Conservation (phyloP, 2,888 invertebrate genomes). For the Dioctria linearis region DNA sequence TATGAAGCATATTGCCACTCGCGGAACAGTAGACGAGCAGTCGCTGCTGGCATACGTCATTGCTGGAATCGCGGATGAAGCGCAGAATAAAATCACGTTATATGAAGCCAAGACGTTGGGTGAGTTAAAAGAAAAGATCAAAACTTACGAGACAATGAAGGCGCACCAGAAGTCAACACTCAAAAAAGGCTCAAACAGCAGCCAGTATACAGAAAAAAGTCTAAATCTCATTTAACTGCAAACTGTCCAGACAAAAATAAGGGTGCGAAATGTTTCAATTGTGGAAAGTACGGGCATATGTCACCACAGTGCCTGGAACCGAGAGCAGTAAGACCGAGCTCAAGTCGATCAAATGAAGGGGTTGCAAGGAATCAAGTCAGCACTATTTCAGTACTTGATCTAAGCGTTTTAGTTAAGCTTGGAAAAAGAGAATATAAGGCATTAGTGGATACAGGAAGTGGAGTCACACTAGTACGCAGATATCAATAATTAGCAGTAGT, state of each 20-base stretch:
- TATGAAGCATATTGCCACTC: no score
- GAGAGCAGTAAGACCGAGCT: background rate
- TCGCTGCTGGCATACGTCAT: background rate
- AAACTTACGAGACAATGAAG: slow-evolving; percentile 8
- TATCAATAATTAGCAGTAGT: no score
- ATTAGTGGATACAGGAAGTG: slow-evolving; percentile 2
- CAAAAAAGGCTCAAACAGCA: background rate
- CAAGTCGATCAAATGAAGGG: background rate
- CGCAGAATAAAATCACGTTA: background rate
- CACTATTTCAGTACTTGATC: background rate
- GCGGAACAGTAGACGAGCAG: no score
- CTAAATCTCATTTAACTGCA: background rate
- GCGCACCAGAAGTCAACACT: background rate
- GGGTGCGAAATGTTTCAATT: background rate
- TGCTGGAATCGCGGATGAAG: background rate
- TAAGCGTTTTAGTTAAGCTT: background rate
- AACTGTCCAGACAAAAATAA: background rate
- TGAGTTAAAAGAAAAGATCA: slow-evolving; percentile 17
- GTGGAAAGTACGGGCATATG: background rate
- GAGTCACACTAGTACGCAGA: background rate
- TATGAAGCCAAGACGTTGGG: background rate
- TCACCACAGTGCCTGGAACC: background rate
- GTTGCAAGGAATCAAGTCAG: background rate
- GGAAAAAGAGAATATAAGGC: background rate
- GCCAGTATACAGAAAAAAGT: background rate